These are phyloP conservation scores for Actias luna DNA, from an alignment of 2,888 invertebrate genomes.

Conservation along the genomic window DNA sequence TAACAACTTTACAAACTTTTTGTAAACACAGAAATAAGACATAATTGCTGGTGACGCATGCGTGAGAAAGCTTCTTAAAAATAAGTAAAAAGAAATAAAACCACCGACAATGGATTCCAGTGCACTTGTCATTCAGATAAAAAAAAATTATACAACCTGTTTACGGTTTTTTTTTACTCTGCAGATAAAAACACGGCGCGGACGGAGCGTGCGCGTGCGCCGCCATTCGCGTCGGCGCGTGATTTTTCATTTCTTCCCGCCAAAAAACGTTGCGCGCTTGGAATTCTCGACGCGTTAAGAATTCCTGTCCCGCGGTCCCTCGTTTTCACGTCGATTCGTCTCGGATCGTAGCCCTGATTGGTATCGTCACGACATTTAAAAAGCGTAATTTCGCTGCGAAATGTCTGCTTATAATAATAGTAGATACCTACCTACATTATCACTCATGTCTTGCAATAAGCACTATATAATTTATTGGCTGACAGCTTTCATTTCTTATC, in stretches of 20 bases:
- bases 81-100: constrained; percentile 31
- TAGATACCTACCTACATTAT: not conserved
- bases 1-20: not conserved
- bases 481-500: not conserved
- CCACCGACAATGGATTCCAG: constrained; percentile 36
- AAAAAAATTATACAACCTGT: constrained; percentile 64
- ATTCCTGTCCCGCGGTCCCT: constrained; percentile 58
- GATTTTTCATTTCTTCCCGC: constrained; percentile 44
- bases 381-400: constrained; percentile 46
- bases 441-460: not conserved
- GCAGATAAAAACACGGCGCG: constrained; percentile 37
- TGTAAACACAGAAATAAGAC: not conserved
- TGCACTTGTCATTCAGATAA: constrained; percentile 45
- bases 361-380: constrained; percentile 58
- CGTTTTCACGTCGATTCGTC: constrained; percentile 65
- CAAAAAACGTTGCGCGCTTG: constrained; percentile 66
- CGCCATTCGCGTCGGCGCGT: constrained; percentile 58
- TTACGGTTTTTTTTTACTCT: constrained; percentile 50
- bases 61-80: constrained; percentile 13
- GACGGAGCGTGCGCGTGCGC: constrained; percentile 60
- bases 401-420: constrained; percentile 16
- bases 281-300: constrained; percentile 62
- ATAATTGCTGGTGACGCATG: not conserved
- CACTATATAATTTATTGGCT: not conserved
- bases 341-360: constrained; percentile 60